Conservation (phyloP, 1,140 invertebrate species). For the Lordiphosa mommai region DNA sequence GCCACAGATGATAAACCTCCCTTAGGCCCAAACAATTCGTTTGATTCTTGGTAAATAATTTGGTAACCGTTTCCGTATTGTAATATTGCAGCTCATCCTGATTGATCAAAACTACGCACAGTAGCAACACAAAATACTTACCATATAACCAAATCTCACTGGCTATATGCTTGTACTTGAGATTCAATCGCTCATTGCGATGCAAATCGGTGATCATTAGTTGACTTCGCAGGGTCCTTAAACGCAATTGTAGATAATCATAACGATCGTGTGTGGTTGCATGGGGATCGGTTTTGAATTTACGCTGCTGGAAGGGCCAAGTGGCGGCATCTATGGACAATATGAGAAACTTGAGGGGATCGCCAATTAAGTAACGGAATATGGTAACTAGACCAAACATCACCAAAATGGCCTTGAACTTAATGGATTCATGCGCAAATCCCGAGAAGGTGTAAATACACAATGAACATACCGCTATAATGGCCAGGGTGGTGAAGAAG, state of each 20-base stretch:
- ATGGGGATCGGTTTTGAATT: not conserved
- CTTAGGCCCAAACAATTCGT: slow-evolving; percentile 11
- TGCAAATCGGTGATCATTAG: slow-evolving; percentile 36
- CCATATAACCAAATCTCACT: slow-evolving; percentile 43
- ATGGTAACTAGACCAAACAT: slow-evolving; percentile 2
- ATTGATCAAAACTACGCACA: slow-evolving; percentile 19
- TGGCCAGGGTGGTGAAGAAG: slow-evolving; percentile 14
- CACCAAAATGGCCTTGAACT: slow-evolving; percentile 25
- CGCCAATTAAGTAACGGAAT: slow-evolving; percentile 19
- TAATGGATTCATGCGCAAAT: slow-evolving; percentile 13
- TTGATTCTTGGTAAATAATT: slow-evolving; percentile 7
- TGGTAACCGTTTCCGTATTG: slow-evolving; percentile 11
- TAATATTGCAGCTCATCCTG: slow-evolving; percentile 11
- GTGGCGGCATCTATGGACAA: slow-evolving; percentile 24
- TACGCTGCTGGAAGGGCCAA: slow-evolving; percentile 14
- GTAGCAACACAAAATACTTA: slow-evolving; percentile 28
- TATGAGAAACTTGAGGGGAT: slow-evolving; percentile 27
- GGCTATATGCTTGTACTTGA: slow-evolving; percentile 39
- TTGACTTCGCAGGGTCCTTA: slow-evolving; percentile 24
- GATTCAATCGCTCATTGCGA: slow-evolving; percentile 49
- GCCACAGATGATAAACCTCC: not conserved
- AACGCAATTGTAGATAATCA: slow-evolving; percentile 23
- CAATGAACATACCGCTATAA: not conserved
- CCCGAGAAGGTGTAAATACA: slow-evolving; percentile 39
- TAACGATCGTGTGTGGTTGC: slow-evolving; percentile 7